Base-by-base conservation (phyloP, 2,797 vertebrate genomes). In the Monodelphis domestica region DNA sequence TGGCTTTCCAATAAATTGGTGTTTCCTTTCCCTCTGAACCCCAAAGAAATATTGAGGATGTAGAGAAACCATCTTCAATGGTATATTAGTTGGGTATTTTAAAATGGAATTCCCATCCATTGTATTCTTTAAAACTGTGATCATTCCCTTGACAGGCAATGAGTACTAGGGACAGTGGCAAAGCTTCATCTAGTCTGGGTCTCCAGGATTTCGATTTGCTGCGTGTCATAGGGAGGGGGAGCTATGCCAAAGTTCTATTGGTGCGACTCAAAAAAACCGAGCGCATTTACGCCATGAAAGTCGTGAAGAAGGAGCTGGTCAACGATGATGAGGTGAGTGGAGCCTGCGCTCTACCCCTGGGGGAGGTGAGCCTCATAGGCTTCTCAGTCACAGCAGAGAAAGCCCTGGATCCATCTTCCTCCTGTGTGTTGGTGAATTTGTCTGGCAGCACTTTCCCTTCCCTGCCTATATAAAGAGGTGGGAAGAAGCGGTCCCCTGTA, bases 251-350 rank as follows among this genome's bases (percentile, higher is more conserved):
- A 98, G 99, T 99, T 94, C 98, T 99, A 87, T 97, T 99, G 93
- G 99, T 99, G 94, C 99, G 99, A 53, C 97, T 99, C 95, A 99
- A 99, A 98, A 99, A 99, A 98, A 99, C 99, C 0, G 99, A 99
- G 94, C 99, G 99, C 95, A 99, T 99, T 98, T 99, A 99, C 50
- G 99, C 99, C 91, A 99, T 99, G 99, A 99, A 99, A 97, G 99
- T 99, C 95, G 99, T 99, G 97, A 99, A 99, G 98, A 99, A 99
- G 97, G 99, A 99, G 98, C 98, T 99, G 0, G 99, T 99, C 97
- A 99, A 99, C 7, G 99, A 99, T 33, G 99, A 99, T 57, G 99
- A 99, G 99, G 99, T 99, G 98, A 98, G 98, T 21, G 87, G 50
- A 17, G 4, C 59, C 38, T 38, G 14, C 59, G 57, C 33, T 30